phyloP scores from a whole-genome alignment of 2,797 vertebrate genomes.

The Phoeniculus purpureus region DNA sequence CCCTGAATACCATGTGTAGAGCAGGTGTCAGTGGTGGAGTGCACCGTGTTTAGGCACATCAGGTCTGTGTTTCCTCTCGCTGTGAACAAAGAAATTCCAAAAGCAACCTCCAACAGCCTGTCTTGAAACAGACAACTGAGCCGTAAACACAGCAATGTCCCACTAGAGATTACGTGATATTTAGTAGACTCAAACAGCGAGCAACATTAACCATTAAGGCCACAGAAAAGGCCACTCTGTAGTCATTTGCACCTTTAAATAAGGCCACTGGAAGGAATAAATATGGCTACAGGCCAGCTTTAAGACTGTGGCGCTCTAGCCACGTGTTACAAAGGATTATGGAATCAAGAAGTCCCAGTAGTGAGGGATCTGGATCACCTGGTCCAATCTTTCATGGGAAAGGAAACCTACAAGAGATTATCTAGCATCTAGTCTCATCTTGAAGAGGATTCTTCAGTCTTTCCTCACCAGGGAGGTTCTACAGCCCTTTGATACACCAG shows the following conservation, averaged over 20 bases:
- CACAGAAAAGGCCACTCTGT: background rate
- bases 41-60: background rate
- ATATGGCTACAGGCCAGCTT: background rate
- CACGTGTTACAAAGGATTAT: rapidly evolving
- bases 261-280: background rate
- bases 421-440: background rate
- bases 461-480: background rate
- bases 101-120: background rate
- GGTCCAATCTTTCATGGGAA: background rate
- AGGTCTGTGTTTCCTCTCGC: background rate
- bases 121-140: background rate
- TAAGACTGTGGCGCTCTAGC: background rate
- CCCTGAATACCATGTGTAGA: background rate
- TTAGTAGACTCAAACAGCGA: background rate
- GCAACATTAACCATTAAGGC: background rate
- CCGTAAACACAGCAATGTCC: background rate
- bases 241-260: background rate
- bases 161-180: background rate
- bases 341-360: rapidly evolving
- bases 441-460: background rate
- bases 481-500: background rate
- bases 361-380: background rate
- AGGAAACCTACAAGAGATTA: background rate
- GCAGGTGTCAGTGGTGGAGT: background rate
- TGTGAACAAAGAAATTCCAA: background rate